Evolutionary conservation across 2,797 vertebrate genomes (phyloP), one percentile per base, ranked within the genome.

Genomic region (Enteromius paludinosus): DNA sequence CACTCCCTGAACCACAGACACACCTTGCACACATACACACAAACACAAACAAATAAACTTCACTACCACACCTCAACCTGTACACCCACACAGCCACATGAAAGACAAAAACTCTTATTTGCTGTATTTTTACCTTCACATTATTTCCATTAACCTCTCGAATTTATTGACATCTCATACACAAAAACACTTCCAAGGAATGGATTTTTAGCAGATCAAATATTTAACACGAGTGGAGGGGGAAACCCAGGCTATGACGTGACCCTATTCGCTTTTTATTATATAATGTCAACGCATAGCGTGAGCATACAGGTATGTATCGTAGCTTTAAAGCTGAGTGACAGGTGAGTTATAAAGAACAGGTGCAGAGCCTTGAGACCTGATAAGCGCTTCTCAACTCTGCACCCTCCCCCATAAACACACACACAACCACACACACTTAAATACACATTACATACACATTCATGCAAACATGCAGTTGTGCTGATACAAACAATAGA

Each of bases 1-100:
- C 82, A 78, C 84, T 80, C 84, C 84, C 84, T 86, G 75, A 56
- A 86, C 84, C 85, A 83, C 81, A 77, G 85, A 85, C 85, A 88
- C 87, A 72, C 87, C 83, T 84, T 81, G 35, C 83, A 85, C 85
- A 84, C 75, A 81, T 75, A 79, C 72, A 74, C 47, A 47, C 75
- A 83, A 80, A 82, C 52, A 78, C 66, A 70, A 77, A 78, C 66
- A 71, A 47, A 78, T 45, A 83, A 49, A 83, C 41, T 62, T 38
- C 12, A 64, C 41, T 64, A 64, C 49, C 49, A 77, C 73, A 59
- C 73, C 49, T 76, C 20, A 38, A 15, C 4, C 23, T 71, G 28
- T 33, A 71, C 61, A 28, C 64, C 61, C 64, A 69, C 64, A 75
- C 49, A 47, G n/a, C 47, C 75, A 83, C 75, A 78, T 25, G 11